These are phyloP conservation scores for Sternarchorhynchus goeldii DNA, from an alignment of 2,797 vertebrate genomes.

Conservation along the genomic window DNA sequence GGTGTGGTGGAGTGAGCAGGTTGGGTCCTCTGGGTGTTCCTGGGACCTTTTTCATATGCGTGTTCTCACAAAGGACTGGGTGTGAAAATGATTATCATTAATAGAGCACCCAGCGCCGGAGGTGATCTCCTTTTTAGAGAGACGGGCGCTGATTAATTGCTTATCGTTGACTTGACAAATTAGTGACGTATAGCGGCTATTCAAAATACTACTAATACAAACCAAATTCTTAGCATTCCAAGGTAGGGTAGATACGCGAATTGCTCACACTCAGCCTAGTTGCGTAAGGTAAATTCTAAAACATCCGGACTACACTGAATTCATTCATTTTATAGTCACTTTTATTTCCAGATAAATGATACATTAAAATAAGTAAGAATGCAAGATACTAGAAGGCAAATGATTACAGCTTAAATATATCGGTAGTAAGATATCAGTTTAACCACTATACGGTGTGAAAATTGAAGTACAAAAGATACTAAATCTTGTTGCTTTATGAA, in stretches of 20 bases:
- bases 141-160: background rate
- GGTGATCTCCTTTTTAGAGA: background rate
- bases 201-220: background rate
- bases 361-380: too few relatives aligned
- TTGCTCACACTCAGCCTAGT: background rate
- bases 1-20: background rate
- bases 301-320: too few relatives aligned
- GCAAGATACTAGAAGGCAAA: too few relatives aligned
- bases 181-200: background rate
- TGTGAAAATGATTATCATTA: background rate
- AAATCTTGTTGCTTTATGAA: too few relatives aligned
- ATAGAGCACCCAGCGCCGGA: background rate
- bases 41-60: background rate
- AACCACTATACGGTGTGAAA: too few relatives aligned
- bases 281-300: background rate
- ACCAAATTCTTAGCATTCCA: constrained; percentile 25
- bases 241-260: constrained; percentile 3
- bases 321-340: too few relatives aligned
- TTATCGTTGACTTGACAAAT: background rate
- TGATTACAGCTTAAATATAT: too few relatives aligned
- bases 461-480: too few relatives aligned
- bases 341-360: too few relatives aligned
- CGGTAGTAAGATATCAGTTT: too few relatives aligned
- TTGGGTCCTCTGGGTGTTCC: background rate
- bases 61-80: background rate